Evolutionary conservation across 2,797 vertebrate species (phyloP).

Genomic region (Lithobates pipiens): DNA sequence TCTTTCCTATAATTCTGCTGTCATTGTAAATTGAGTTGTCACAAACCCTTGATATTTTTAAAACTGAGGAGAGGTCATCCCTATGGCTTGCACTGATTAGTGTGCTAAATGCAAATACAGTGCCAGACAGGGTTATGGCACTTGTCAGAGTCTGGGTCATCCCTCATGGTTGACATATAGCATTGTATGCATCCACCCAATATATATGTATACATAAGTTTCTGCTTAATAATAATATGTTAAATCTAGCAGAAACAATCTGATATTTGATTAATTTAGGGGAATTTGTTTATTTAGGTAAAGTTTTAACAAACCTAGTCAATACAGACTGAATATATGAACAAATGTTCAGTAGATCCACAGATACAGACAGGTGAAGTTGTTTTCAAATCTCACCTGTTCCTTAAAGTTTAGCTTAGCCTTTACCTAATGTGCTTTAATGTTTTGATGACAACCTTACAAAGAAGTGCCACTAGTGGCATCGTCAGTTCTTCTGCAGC

Average conservation of each 20-base stretch:
- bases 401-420: too few species aligned
- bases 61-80: not conserved
- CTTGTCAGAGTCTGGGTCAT: not conserved
- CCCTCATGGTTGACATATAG: not conserved
- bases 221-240: not conserved
- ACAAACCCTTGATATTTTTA: conserved; percentile 19
- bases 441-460: too few species aligned
- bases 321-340: not conserved
- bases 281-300: not conserved
- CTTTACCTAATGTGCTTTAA: too few species aligned
- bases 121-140: not conserved
- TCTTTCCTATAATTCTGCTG: conserved; percentile 10
- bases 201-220: not conserved
- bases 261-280: too few species aligned
- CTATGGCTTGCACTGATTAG: not conserved
- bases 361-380: too few species aligned
- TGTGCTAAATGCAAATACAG: conserved; percentile 4
- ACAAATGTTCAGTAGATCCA: too few species aligned
- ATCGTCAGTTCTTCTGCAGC: too few species aligned
- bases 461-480: too few species aligned
- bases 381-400: too few species aligned
- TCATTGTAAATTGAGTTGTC: conserved; percentile 30
- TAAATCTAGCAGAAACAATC: too few species aligned
- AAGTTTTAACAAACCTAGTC: not conserved
- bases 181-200: not conserved